A percentile compares a stretch with the other conserved stretches of the same genome.
phyloP scores from a whole-genome alignment of 2,113 vertebrate genomes.

The Syngnathus floridae region DNA sequence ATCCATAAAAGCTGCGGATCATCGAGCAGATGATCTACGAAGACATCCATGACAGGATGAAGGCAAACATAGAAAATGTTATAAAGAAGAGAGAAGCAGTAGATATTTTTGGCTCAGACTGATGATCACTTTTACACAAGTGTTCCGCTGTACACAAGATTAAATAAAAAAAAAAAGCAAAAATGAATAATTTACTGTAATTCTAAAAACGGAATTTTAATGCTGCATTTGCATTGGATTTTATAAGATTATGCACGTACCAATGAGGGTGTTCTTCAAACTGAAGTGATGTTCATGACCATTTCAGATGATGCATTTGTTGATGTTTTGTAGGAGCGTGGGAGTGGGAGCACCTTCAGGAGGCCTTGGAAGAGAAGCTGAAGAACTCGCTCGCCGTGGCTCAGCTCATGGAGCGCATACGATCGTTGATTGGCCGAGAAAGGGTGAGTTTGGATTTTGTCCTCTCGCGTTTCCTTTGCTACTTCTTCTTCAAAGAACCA shows the following conservation, averaged over 20 bases:
- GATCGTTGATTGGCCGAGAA: slow-evolving; percentile 77
- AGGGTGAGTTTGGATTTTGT: slow-evolving; percentile 54
- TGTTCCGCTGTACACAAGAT: background rate
- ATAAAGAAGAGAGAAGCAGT: background rate
- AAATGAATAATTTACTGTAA: background rate
- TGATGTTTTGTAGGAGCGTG: slow-evolving; percentile 76
- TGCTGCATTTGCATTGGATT: too few species aligned
- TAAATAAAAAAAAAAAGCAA: background rate
- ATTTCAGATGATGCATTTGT: slow-evolving; percentile 21
- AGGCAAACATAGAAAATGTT: background rate
- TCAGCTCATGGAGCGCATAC: slow-evolving; percentile 83
- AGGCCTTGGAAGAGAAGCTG: slow-evolving; percentile 84
- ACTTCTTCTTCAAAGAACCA: background rate
- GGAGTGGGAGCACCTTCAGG: slow-evolving; percentile 88
- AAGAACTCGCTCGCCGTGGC: slow-evolving; percentile 79
- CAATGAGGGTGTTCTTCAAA: background rate
- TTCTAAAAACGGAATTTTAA: too few species aligned
- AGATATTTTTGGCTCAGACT: background rate
- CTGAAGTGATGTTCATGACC: background rate
- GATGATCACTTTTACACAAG: background rate
- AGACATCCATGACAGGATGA: slow-evolving; percentile 5
- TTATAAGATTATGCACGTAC: too few species aligned
- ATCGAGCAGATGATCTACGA: slow-evolving; percentile 6
- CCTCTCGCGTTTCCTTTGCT: background rate
- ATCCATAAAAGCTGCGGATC: background rate